Conservation (phyloP, 2,888 invertebrate species). For the Scelioninae gen. 1 region DNA sequence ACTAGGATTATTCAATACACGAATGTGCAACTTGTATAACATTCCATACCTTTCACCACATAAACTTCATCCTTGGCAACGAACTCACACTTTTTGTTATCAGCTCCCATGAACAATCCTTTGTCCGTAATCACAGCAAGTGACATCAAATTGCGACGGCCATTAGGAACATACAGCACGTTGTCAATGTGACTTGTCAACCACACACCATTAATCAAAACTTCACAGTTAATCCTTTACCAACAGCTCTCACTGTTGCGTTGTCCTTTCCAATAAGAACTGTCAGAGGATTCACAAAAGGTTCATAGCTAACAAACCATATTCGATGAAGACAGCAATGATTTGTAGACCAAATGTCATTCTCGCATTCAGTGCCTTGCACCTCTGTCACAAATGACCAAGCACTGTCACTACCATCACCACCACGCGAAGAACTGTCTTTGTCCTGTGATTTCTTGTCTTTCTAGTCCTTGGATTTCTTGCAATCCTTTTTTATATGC, state of each 20-base stretch:
- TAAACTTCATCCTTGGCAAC: conserved; percentile 34
- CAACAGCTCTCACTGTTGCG: conserved; percentile 40
- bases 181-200: conserved; percentile 38
- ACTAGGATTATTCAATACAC: no score
- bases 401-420: no score
- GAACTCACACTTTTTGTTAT: conserved; percentile 26
- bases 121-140: conserved; percentile 48
- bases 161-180: conserved; percentile 46
- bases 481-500: no score
- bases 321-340: no score
- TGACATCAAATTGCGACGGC: conserved; percentile 52
- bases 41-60: conserved; percentile 38
- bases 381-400: no score
- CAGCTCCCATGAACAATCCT: conserved; percentile 38
- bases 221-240: conserved; percentile 47
- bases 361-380: no score
- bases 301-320: no score
- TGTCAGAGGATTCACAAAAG: no score
- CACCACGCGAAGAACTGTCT: no score
- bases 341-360: no score
- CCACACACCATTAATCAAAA: conserved; percentile 4
- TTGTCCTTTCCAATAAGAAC: conserved; percentile 58
- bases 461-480: no score
- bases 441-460: no score
- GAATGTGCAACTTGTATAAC: conserved; percentile 34